Evolutionary conservation across 2,797 vertebrate species (phyloP).

Genomic region (Melanotaenia maccullochi): DNA sequence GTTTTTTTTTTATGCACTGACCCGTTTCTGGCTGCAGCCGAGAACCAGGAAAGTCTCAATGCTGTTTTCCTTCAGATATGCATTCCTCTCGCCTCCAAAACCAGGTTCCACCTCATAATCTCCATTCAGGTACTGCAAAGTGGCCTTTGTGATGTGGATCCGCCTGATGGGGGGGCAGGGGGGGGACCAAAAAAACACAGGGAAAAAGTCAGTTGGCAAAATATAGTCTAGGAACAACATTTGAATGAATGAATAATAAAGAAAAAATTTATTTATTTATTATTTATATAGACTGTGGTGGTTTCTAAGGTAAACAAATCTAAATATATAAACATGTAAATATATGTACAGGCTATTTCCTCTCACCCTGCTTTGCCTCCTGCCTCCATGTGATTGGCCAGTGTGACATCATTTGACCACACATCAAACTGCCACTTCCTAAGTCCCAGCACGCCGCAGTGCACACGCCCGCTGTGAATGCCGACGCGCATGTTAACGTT

Average conservation of each 20-base stretch:
- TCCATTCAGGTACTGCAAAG: constrained; percentile 92
- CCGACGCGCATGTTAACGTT: constrained; percentile 99
- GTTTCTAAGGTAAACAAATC: too few relatives aligned
- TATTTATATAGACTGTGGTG: too few relatives aligned
- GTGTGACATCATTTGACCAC: constrained; percentile 96
- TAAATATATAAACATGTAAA: not conserved
- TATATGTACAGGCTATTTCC: not conserved
- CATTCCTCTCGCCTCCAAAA: constrained; percentile 91
- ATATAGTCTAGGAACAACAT: not conserved
- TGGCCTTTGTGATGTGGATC: constrained; percentile 95
- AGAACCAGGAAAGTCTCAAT: constrained; percentile 96
- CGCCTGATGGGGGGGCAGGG: constrained; percentile 75
- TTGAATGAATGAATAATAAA: not conserved
- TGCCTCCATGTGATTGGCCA: constrained; percentile 97
- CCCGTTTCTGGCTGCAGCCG: constrained; percentile 95
- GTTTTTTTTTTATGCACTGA: constrained; percentile 67
- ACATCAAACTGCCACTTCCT: constrained; percentile 99
- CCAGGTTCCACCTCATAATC: constrained; percentile 96
- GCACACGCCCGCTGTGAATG: constrained; percentile 96
- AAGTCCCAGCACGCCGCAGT: constrained; percentile 95
- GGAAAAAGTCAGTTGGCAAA: not conserved
- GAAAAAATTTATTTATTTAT: not conserved
- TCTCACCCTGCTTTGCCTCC: constrained; percentile 95
- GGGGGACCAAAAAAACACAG: not conserved
- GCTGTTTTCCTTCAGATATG: constrained; percentile 94